These are phyloP conservation scores for Heliocidaris erythrogramma DNA, from an alignment of 35 echinoderm and acorn worm genomes.

Conservation along the genomic window DNA sequence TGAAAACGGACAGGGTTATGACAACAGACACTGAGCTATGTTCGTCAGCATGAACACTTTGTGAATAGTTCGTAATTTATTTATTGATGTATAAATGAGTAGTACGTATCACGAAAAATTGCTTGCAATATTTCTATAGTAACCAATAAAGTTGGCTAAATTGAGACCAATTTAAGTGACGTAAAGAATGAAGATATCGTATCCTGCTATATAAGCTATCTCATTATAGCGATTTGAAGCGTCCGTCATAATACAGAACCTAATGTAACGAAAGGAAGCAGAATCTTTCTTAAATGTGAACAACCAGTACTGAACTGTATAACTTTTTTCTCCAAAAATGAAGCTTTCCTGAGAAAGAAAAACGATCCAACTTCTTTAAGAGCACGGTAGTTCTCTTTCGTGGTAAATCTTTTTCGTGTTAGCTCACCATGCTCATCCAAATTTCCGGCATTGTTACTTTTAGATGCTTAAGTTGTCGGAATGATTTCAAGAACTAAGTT, in stretches of 20 bases:
- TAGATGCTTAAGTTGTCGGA: too few species aligned
- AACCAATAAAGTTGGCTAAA: neutral
- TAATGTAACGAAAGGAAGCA: neutral
- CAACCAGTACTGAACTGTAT: neutral
- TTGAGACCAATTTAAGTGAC: neutral
- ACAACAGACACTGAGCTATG: neutral
- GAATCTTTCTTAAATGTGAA: neutral
- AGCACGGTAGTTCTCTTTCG: too few species aligned
- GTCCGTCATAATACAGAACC: neutral
- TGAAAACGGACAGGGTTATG: neutral
- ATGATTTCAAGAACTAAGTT: too few species aligned
- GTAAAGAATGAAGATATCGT: neutral
- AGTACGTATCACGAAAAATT: neutral
- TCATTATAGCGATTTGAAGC: neutral
- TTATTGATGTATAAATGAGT: neutral
- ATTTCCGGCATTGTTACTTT: too few species aligned
- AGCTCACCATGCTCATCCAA: too few species aligned
- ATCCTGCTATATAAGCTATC: neutral
- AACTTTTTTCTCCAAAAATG: neutral
- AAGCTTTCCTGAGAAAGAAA: neutral
- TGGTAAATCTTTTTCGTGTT: too few species aligned
- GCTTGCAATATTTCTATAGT: neutral
- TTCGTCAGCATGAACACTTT: neutral
- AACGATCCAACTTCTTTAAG: too few species aligned
- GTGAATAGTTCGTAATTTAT: neutral